These are phyloP conservation scores for Neodiprion lecontei DNA, from an alignment of 1,140 invertebrate genomes.

Conservation along the genomic window DNA sequence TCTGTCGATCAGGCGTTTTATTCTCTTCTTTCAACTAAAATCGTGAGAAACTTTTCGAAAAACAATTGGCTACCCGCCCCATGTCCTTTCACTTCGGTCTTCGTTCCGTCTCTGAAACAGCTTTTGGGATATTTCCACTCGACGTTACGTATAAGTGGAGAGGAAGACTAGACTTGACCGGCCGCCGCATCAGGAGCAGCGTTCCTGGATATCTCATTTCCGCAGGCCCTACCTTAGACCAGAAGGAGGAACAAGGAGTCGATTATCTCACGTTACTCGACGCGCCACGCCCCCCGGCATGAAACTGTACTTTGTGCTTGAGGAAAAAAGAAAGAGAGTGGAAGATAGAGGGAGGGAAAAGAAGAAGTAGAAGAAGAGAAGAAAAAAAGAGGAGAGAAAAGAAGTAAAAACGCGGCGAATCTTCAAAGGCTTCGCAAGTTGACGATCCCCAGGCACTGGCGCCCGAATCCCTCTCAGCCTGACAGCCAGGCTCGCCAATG, in stretches of 20 bases:
- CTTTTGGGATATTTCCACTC: too few relatives aligned
- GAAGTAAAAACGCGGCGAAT: background rate
- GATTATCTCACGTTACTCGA: constrained; percentile 3
- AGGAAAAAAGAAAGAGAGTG: background rate
- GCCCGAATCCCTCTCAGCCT: background rate
- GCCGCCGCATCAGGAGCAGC: too few relatives aligned
- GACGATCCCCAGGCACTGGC: background rate
- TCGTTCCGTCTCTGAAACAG: too few relatives aligned
- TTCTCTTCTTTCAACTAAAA: too few relatives aligned
- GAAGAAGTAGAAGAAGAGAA: constrained; percentile 1
- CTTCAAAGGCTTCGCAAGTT: background rate
- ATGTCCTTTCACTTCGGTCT: too few relatives aligned
- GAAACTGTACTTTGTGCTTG: background rate
- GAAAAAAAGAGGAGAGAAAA: background rate
- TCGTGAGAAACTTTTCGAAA: too few relatives aligned
- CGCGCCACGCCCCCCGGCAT: background rate
- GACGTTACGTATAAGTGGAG: too few relatives aligned
- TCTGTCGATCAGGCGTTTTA: too few relatives aligned
- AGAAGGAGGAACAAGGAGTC: background rate
- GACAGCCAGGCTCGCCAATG: background rate
- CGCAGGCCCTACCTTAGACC: background rate
- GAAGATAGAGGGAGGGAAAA: constrained; percentile 3
- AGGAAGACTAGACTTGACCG: too few relatives aligned
- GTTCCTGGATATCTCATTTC: background rate
- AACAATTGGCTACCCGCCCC: too few relatives aligned